Base-by-base conservation (phyloP, 2,888 invertebrate species). In the Cactoblastis cactorum region DNA sequence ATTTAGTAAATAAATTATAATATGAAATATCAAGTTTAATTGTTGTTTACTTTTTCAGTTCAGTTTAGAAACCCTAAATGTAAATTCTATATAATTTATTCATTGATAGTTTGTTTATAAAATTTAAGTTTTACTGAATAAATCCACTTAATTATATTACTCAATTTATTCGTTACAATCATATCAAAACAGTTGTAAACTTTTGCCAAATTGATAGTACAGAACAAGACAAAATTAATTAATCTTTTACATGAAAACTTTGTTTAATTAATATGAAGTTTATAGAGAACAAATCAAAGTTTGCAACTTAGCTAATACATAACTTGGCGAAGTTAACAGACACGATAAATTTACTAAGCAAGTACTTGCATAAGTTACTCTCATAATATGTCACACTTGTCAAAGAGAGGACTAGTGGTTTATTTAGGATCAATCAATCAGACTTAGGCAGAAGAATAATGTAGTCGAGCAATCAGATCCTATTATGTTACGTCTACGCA, bases 201-300 rank as follows among this genome's bases (percentile, higher is more conserved):
- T 43, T 14, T 18, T 9, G n/a, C 38, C 18, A 17, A 45, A 17
- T 12, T 28, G 28, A 28, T 34, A 19, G 15, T 2, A 9, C 45
- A 33, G 19, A 19, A 46, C 45, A 34, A 43, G 43, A 5, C 28
- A 28, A 43, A 43, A 1, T 46, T 46, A 33, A 46, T 46, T 46
- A 22, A 46, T 22, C 22, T 46, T 46, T 46, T 35, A 35, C 35
- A 35, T 11, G 46, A 46, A 46, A 34, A 46, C 38, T 49, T 32
- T 32, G 32, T 39, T 41, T 33, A 48, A 48, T 53, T 50, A 50
- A 53, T 48, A 49, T 34, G 12, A 49, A 49, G 32, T 47, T 47
- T 47, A 47, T 47, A 47, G 43, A 47, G 38, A 51, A 53, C 45
- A 53, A 53, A 46, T 49, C 53, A 50, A 50, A 50, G 50, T 53